Percentiles rank a stretch among this genome's conserved stretches.
Evolutionary conservation across 2,888 invertebrate species (phyloP).

Genomic region (Unio pictorum): DNA sequence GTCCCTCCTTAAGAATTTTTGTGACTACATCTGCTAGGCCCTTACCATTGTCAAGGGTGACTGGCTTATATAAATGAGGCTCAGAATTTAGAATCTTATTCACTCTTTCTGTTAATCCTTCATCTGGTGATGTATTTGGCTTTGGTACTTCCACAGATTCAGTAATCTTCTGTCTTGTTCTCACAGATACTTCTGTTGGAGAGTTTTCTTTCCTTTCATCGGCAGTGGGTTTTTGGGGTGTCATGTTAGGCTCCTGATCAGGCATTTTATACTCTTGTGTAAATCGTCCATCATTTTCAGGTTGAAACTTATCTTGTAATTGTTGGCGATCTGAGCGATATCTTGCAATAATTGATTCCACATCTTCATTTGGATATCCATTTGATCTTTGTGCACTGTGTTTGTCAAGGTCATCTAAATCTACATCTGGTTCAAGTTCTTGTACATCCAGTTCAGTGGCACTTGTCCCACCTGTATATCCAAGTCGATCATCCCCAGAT

Average conservation of each 20-base stretch:
- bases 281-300: constrained; percentile 5
- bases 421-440: constrained; percentile 25
- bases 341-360: constrained; percentile 51
- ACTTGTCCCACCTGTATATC: constrained; percentile 7
- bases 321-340: constrained; percentile 41
- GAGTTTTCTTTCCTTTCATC: neutral
- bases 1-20: constrained; percentile 49
- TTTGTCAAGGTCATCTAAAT: constrained; percentile 6
- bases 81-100: constrained; percentile 29
- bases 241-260: too few species aligned
- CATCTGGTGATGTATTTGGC: neutral
- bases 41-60: constrained; percentile 8
- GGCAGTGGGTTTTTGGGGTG: neutral
- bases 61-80: constrained; percentile 9
- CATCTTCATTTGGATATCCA: constrained; percentile 35
- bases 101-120: constrained; percentile 28
- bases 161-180: too few species aligned
- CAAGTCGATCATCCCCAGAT: neutral
- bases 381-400: constrained; percentile 9
- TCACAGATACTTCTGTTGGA: neutral
- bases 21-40: constrained; percentile 55
- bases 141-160: too few species aligned
- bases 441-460: constrained; percentile 16
- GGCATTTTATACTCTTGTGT: neutral
- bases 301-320: constrained; percentile 37